phyloP scores from a whole-genome alignment of 1,140 invertebrate genomes.

The Saccostrea echinata region DNA sequence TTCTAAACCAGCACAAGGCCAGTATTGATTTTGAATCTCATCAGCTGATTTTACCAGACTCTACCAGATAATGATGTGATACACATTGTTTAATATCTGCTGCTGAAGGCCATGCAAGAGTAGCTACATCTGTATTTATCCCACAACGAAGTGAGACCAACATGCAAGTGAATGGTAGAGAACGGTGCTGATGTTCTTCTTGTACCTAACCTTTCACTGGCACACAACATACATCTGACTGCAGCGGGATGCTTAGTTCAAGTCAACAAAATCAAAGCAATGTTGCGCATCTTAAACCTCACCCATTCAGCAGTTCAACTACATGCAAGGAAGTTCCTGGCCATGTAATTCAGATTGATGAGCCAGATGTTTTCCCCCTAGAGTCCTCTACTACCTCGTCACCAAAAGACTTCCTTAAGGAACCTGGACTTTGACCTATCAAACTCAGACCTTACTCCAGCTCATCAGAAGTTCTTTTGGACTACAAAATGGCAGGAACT shows the following conservation, averaged over 20 bases:
- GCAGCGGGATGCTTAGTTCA: constrained; percentile 34
- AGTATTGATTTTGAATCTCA: constrained; percentile 20
- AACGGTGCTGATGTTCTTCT: constrained; percentile 12
- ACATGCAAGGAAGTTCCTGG: constrained; percentile 15
- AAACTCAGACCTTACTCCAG: background rate
- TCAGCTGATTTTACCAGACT: background rate
- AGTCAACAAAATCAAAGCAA: constrained; percentile 27
- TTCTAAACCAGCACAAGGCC: constrained; percentile 16
- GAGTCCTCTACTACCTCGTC: background rate
- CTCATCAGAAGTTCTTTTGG: constrained; percentile 3
- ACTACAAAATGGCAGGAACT: constrained; percentile 51
- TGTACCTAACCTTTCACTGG: constrained; percentile 33
- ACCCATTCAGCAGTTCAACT: constrained; percentile 4
- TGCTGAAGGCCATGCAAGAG: background rate
- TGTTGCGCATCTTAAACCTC: constrained; percentile 10
- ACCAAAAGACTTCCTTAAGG: background rate
- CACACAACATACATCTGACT: constrained; percentile 20
- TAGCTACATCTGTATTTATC: background rate
- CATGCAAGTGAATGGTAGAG: background rate
- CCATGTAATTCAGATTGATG: background rate
- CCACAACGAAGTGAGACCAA: constrained; percentile 39
- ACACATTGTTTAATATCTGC: background rate
- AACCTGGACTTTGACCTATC: constrained; percentile 30
- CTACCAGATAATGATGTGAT: background rate
- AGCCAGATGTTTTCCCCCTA: background rate